These are phyloP conservation scores for Bombycilla garrulus DNA, from an alignment of 2,113 vertebrate genomes.

Conservation along the genomic window DNA sequence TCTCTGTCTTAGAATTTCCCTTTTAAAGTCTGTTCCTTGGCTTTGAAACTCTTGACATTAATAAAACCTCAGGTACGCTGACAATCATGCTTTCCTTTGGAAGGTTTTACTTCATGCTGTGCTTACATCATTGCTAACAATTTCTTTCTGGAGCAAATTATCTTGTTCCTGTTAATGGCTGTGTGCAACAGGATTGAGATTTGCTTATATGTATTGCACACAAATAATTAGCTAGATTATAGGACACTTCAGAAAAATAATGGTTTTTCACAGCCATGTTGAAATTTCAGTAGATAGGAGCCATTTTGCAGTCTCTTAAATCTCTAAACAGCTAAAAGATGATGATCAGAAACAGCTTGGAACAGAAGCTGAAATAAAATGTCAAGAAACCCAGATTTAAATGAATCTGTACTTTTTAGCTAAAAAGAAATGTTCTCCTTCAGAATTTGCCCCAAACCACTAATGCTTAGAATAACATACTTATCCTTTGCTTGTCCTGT, in stretches of 20 bases:
- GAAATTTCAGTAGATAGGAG: neutral
- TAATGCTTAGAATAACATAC: constrained; percentile 31
- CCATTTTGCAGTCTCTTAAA: neutral
- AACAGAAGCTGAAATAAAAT: neutral
- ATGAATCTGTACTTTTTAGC: neutral
- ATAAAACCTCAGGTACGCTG: neutral
- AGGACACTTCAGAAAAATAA: neutral
- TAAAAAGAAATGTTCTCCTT: neutral
- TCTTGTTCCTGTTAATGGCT: neutral
- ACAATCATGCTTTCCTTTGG: neutral
- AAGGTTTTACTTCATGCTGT: neutral
- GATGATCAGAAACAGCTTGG: neutral
- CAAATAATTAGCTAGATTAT: neutral
- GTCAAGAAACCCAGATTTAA: neutral
- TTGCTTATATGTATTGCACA: neutral
- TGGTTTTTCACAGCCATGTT: neutral
- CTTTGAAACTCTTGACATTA: neutral
- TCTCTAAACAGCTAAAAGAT: neutral
- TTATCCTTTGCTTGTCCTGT: neutral
- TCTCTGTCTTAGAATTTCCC: neutral
- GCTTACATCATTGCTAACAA: neutral
- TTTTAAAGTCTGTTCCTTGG: neutral
- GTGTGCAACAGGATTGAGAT: neutral
- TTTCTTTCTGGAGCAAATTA: neutral
- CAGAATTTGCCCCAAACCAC: constrained; percentile 30